A percentile compares a stretch with the other conserved stretches of the same genome.
Evolutionary conservation across 2,113 vertebrate species (phyloP).

Genomic region (Podarcis raffonei): DNA sequence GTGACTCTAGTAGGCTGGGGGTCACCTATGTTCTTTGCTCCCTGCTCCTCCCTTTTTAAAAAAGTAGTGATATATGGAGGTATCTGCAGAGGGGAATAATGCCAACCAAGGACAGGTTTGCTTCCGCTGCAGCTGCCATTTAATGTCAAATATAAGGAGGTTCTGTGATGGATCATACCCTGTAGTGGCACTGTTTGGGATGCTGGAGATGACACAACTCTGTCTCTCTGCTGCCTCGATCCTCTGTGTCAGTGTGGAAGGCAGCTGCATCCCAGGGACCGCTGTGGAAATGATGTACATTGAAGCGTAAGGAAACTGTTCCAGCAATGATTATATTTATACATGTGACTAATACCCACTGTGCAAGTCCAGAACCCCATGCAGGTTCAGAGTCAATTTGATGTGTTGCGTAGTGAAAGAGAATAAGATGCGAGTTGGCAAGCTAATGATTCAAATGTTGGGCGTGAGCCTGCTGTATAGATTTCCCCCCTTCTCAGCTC

Average conservation of each 20-base stretch:
- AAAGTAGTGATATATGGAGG: neutral
- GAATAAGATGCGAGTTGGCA: neutral
- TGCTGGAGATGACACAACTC: neutral
- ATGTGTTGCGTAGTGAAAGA: neutral
- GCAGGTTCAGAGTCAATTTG: neutral
- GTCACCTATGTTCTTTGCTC: neutral
- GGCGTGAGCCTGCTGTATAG: neutral
- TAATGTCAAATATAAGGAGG: neutral
- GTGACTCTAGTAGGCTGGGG: neutral
- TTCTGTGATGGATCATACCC: neutral
- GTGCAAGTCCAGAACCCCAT: neutral
- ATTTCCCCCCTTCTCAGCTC: neutral
- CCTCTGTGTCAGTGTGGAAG: neutral
- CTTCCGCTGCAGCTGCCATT: neutral
- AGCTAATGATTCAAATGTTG: neutral
- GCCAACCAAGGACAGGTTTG: neutral
- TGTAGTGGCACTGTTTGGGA: neutral
- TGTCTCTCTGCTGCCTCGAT: neutral
- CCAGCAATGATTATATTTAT: neutral
- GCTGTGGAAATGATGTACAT: neutral
- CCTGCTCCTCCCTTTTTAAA: neutral
- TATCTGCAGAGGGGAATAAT: neutral
- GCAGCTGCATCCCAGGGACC: no score
- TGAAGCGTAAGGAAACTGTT: neutral
- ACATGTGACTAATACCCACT: neutral